Percentiles rank a stretch among this genome's conserved stretches.
Evolutionary conservation across 2,888 invertebrate genomes (phyloP).

Genomic region (Rhodophaea formosa): DNA sequence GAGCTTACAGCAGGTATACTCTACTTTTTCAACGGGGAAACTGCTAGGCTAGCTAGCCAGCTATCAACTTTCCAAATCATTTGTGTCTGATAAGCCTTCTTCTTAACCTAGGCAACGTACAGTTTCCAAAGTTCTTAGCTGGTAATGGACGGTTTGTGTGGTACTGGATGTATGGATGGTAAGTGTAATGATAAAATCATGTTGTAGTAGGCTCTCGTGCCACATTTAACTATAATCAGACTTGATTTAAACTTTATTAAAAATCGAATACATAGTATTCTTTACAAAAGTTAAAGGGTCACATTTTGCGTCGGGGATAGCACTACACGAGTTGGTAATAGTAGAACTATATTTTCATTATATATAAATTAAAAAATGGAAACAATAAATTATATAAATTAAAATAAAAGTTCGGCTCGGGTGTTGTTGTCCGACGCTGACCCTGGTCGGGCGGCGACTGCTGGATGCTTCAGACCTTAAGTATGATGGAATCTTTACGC

Average conservation of each 20-base stretch:
- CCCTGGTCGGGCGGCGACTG: slow-evolving; percentile 49
- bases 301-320: slow-evolving; percentile 42
- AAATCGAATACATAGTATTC: slow-evolving; percentile 73
- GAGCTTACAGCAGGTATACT: too few relatives aligned
- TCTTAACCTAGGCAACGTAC: too few relatives aligned
- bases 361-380: slow-evolving; percentile 79
- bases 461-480: slow-evolving; percentile 32
- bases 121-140: background rate
- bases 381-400: slow-evolving; percentile 77
- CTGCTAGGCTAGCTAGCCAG: too few relatives aligned
- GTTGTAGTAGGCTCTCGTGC: slow-evolving; percentile 50
- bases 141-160: background rate
- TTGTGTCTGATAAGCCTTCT: too few relatives aligned
- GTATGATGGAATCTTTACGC: slow-evolving; percentile 52
- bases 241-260: slow-evolving; percentile 68
- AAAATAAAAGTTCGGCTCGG: slow-evolving; percentile 64
- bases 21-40: too few relatives aligned
- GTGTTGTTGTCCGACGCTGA: slow-evolving; percentile 56
- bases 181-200: slow-evolving; percentile 59
- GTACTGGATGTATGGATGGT: slow-evolving; percentile 26
- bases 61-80: too few relatives aligned
- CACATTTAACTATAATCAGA: slow-evolving; percentile 66
- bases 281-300: slow-evolving; percentile 32
- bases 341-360: slow-evolving; percentile 78
- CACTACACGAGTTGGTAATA: slow-evolving; percentile 68